Evolutionary conservation across 2,888 invertebrate species (phyloP).

Genomic region (Aphodius sticticus): DNA sequence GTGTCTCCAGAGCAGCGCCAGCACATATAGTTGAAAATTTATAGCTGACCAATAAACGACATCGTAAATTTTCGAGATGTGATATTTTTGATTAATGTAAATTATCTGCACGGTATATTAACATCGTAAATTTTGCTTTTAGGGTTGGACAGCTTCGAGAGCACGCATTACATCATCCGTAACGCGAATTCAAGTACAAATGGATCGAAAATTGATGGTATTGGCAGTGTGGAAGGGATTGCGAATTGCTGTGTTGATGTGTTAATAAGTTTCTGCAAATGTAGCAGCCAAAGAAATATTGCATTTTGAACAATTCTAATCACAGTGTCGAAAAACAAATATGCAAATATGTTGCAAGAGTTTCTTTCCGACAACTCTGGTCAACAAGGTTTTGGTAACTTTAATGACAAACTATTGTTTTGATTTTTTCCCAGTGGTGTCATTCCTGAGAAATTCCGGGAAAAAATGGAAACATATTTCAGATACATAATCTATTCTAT

Average conservation of each 20-base stretch:
- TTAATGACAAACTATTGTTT: no score
- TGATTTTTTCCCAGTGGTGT: no score
- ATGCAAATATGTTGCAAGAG: no score
- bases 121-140: conserved; percentile 24
- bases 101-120: conserved; percentile 20
- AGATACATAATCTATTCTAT: no score
- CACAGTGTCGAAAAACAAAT: no score
- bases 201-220: not conserved
- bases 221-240: not conserved
- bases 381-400: no score
- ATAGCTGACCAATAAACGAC: conserved; percentile 24
- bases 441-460: no score
- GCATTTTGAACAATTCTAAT: no score
- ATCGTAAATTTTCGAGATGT: conserved; percentile 22
- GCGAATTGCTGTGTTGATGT: not conserved
- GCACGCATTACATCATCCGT: not conserved
- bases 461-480: no score
- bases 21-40: conserved; percentile 14
- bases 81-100: conserved; percentile 25
- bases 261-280: not conserved
- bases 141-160: not conserved
- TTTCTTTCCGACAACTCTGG: no score
- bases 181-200: conserved; percentile 4
- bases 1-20: not conserved
- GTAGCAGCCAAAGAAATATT: not conserved